phyloP scores from a whole-genome alignment of 2,797 vertebrate genomes.

The Forpus xanthops region DNA sequence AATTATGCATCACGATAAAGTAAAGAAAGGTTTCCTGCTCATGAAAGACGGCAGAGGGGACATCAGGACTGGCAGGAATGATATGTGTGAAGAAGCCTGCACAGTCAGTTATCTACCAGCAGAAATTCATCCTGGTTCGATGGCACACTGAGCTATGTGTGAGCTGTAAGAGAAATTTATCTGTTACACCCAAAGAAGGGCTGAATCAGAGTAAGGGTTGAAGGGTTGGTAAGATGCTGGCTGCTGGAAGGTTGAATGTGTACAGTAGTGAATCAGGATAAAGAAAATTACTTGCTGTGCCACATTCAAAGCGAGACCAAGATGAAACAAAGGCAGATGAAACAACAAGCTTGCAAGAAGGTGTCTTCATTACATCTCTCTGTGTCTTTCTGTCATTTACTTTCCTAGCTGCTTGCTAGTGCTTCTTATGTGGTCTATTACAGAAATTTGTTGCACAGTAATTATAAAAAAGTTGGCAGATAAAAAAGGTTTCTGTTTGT shows the following conservation, averaged over 20 bases:
- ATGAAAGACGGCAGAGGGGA: neutral
- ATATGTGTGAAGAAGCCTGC: neutral
- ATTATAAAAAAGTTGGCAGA: neutral
- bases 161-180: neutral
- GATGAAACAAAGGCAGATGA: neutral
- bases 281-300: neutral
- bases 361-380: neutral
- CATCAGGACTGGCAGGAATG: fast-evolving
- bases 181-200: neutral
- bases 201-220: neutral
- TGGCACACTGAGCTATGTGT: neutral
- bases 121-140: neutral
- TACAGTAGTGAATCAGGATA: neutral
- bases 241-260: neutral
- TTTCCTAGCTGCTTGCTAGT: neutral
- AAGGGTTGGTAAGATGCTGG: neutral
- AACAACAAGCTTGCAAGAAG: neutral
- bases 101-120: neutral
- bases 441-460: neutral
- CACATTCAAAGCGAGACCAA: neutral
- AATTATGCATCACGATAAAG: neutral
- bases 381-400: neutral
- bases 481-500: neutral
- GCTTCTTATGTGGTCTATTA: neutral
- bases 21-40: neutral